Conservation (phyloP, 2,888 invertebrate species). For the Volucella bombylans region DNA sequence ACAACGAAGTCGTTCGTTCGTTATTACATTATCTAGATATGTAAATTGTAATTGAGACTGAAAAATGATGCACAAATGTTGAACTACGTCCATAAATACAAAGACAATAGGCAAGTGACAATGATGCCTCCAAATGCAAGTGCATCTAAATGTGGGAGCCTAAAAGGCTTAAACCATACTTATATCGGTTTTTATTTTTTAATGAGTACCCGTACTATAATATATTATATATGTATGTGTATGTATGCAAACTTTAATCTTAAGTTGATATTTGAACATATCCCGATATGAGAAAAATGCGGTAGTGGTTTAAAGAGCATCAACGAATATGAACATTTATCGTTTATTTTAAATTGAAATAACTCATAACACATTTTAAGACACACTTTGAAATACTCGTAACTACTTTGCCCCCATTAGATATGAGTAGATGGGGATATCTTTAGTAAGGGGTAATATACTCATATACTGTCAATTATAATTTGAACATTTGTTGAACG, state of each 20-base stretch:
- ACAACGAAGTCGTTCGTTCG: neutral
- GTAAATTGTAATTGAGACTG: constrained; percentile 18
- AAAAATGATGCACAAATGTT: neutral
- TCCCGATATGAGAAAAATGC: constrained; percentile 1
- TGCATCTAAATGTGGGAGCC: constrained; percentile 7
- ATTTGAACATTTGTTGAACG: too few species aligned
- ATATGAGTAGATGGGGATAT: neutral
- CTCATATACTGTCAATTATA: too few species aligned
- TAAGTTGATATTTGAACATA: neutral
- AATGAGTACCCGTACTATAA: too few species aligned
- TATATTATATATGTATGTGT: too few species aligned
- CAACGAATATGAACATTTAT: neutral
- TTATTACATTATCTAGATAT: constrained; percentile 21
- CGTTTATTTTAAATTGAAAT: neutral
- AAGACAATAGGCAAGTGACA: neutral
- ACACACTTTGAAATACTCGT: neutral
- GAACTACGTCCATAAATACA: neutral
- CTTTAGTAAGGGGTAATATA: too few species aligned
- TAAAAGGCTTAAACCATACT: neutral
- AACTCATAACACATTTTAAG: neutral
- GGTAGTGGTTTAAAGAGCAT: constrained; percentile 12
- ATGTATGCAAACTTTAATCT: neutral
- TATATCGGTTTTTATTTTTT: too few species aligned
- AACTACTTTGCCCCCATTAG: constrained; percentile 6
- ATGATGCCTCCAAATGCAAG: constrained; percentile 9